Conservation (phyloP, 2,797 vertebrate species). For the Diplodus puntazzo region DNA sequence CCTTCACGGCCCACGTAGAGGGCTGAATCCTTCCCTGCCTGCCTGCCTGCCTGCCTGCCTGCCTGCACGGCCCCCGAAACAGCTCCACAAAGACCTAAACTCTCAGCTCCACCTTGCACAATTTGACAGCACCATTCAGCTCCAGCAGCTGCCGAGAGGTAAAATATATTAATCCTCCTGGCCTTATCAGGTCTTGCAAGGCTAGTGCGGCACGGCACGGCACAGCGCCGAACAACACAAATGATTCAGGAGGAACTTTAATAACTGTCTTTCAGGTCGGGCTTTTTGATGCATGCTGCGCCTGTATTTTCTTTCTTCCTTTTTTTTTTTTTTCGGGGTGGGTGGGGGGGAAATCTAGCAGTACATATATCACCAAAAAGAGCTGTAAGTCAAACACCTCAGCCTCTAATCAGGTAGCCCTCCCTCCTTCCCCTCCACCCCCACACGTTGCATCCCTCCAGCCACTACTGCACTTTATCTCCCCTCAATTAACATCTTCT, state of each 20-base stretch:
- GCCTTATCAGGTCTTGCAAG: constrained; percentile 51
- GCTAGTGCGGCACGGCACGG: constrained; percentile 18
- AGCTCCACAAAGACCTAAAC: constrained; percentile 7
- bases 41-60: neutral
- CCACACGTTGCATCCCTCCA: constrained; percentile 70
- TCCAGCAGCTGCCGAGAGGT: constrained; percentile 39
- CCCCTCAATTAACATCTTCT: constrained; percentile 84
- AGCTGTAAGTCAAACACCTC: constrained; percentile 77
- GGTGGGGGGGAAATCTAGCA: constrained; percentile 20
- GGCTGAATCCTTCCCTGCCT: constrained; percentile 2
- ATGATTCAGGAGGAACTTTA: constrained; percentile 54
- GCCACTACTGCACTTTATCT: constrained; percentile 81
- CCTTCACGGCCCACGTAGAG: constrained; percentile 38
- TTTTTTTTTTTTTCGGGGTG: neutral
- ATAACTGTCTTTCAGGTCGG: constrained; percentile 44
- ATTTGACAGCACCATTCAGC: constrained; percentile 33
- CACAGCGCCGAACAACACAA: constrained; percentile 31
- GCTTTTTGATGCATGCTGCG: constrained; percentile 43
- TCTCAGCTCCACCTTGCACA: constrained; percentile 36
- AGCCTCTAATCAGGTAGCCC: constrained; percentile 77
- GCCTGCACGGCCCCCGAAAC: neutral
- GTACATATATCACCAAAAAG: constrained; percentile 54
- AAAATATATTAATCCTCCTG: constrained; percentile 47
- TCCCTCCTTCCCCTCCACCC: constrained; percentile 59
- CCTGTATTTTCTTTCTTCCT: constrained; percentile 6